Evolutionary conservation across 1,140 invertebrate species (phyloP), one percentile per base, ranked within the genome.

Genomic region (Mamestra configurata): DNA sequence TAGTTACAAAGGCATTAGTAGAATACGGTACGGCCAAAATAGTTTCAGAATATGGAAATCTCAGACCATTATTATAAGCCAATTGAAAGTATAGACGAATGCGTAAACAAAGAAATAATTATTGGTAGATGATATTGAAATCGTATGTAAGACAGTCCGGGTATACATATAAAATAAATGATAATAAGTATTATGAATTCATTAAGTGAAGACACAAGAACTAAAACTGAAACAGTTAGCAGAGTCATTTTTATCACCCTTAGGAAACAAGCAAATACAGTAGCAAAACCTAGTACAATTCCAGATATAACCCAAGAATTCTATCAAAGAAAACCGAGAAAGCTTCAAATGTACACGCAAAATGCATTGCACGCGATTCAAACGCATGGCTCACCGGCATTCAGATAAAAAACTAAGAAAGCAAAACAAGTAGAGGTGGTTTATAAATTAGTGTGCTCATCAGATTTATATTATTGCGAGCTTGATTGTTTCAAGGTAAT

Each of bases 361-460:
- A 57, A 79, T 72, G 55, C 11, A 51, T 8, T 10, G 37, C 77
- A 79, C 77, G 77, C 77, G 77, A 79, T 79, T 22, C 49, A 4
- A 31, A 70, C 31, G 40, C 77, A 64, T 46, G 35, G 49, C 49
- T 79, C 66, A 20, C 15, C 37, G 77, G 77, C 22, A 79, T 79
- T 61, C 55, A 24, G 31, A 71, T 72, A 68, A 79, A 79, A 79
- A 79, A 70, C 51, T 27, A 49, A 51, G 77, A 79, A 79, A 79
- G 77, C 68, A 71, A 57, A 8, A 59, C 35, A 24, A 43, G 77
- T 43, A 53, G 51, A 46, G 51, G 66, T 49, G 53, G 51, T 31
- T 61, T 79, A 79, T 79, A 79, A 59, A 72, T 49, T 61, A 51
- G 24, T 49, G 43, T 55, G 27, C 64, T 40, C 53, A 46, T 5